Conservation (phyloP, 1,140 invertebrate genomes). For the Condylostylus longicornis region DNA sequence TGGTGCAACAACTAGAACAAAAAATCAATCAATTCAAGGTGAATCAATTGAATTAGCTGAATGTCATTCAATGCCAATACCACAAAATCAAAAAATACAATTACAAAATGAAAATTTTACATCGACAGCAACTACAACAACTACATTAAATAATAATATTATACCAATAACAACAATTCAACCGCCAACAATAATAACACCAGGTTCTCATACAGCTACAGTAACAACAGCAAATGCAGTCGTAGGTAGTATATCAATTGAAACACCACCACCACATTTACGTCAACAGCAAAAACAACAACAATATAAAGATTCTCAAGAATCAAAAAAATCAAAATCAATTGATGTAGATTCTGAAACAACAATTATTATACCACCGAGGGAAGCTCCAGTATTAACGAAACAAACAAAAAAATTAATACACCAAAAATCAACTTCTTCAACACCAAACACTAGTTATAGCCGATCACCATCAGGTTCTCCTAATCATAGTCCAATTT, state of each 20-base stretch:
- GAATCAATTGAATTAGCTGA: slow-evolving; percentile 10
- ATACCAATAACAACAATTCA: background rate
- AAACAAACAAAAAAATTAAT: slow-evolving; percentile 34
- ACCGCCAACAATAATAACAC: slow-evolving; percentile 11
- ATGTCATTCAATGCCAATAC: slow-evolving; percentile 9
- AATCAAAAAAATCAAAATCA: background rate
- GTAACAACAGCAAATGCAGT: slow-evolving; percentile 25
- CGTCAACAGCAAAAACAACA: slow-evolving; percentile 16
- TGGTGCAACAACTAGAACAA: too few species aligned
- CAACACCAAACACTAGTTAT: slow-evolving; percentile 30
- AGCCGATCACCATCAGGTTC: slow-evolving; percentile 33
- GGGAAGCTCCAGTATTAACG: slow-evolving; percentile 40
- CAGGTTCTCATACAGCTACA: slow-evolving; percentile 16
- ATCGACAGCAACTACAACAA: slow-evolving; percentile 15
- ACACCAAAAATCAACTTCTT: slow-evolving; percentile 33
- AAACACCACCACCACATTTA: slow-evolving; percentile 27
- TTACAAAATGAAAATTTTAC: slow-evolving; percentile 18
- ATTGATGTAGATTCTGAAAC: background rate
- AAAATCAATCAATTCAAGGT: slow-evolving; percentile 14
- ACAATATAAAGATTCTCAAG: slow-evolving; percentile 10
- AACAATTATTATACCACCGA: slow-evolving; percentile 27
- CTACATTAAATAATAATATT: background rate
- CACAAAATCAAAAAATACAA: slow-evolving; percentile 21
- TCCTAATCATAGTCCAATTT: slow-evolving; percentile 32
- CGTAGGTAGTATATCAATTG: slow-evolving; percentile 28